Evolutionary conservation across 2,797 vertebrate genomes (phyloP).

Genomic region (Chromis chromis): DNA sequence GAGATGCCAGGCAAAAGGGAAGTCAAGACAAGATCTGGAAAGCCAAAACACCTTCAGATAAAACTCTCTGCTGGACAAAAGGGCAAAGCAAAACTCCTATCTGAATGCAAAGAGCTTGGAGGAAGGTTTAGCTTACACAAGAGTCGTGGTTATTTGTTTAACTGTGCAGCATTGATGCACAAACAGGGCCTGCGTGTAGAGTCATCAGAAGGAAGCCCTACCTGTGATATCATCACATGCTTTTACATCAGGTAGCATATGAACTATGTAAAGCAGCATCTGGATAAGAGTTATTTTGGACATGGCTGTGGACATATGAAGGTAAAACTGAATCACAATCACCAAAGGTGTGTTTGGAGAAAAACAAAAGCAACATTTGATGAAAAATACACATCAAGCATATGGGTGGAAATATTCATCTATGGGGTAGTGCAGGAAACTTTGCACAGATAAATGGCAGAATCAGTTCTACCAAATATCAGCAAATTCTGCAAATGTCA

Average conservation of each 20-base stretch:
- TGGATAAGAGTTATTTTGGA: too few species aligned
- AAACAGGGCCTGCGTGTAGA: not conserved
- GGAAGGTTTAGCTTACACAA: constrained; percentile 11
- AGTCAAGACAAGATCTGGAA: constrained; percentile 1
- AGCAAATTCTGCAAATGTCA: not conserved
- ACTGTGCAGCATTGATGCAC: not conserved
- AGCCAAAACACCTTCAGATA: constrained; percentile 4
- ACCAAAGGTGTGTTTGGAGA: too few species aligned
- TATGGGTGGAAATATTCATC: too few species aligned
- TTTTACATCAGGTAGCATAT: too few species aligned
- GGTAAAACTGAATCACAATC: too few species aligned
- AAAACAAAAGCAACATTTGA: not conserved
- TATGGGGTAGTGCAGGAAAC: not conserved
- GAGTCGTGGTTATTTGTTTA: not conserved
- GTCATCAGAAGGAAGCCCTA: not conserved
- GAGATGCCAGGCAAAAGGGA: constrained; percentile 2
- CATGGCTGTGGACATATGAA: too few species aligned
- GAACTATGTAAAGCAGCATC: too few species aligned
- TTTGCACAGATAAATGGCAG: not conserved
- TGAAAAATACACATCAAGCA: too few species aligned
- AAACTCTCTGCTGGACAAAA: not conserved
- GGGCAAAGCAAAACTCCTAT: not conserved
- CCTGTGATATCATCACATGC: not conserved
- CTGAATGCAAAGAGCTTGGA: not conserved
- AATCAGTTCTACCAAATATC: not conserved